Conservation (phyloP, 2,113 vertebrate species). For the Hymenochirus boettgeri region DNA sequence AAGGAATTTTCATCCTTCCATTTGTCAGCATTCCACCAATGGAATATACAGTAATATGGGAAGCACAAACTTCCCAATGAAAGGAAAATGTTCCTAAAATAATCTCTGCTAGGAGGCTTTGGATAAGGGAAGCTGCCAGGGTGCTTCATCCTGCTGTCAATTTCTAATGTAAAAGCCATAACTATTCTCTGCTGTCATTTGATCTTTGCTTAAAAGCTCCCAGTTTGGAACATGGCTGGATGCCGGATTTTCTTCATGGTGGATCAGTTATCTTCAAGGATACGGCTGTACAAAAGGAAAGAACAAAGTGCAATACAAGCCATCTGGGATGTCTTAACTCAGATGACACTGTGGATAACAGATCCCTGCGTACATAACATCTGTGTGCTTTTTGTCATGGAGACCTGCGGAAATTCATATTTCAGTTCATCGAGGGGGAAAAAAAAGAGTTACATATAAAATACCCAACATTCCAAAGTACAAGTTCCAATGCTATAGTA, state of each 20-base stretch:
- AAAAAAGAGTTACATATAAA: too few relatives aligned
- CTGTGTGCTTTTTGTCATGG: neutral
- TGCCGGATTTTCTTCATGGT: slow-evolving; percentile 46
- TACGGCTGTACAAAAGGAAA: slow-evolving; percentile 47
- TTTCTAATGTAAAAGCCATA: slow-evolving; percentile 43
- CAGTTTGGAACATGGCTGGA: slow-evolving; percentile 40
- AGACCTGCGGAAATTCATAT: neutral
- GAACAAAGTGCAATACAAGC: slow-evolving; percentile 45
- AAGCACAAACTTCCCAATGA: too few relatives aligned
- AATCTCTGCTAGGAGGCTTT: slow-evolving; percentile 43
- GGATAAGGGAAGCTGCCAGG: slow-evolving; percentile 46
- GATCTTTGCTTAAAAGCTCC: slow-evolving; percentile 47
- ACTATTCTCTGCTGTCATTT: slow-evolving; percentile 34
- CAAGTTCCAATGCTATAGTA: too few relatives aligned
- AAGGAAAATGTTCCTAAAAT: too few relatives aligned
- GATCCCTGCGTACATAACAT: slow-evolving; percentile 6
- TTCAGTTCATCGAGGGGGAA: too few relatives aligned
- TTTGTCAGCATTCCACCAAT: too few relatives aligned
- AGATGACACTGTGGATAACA: slow-evolving; percentile 43
- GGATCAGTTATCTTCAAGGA: slow-evolving; percentile 52
- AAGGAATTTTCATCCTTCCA: too few relatives aligned
- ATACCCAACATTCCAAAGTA: too few relatives aligned
- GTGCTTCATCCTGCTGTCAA: slow-evolving; percentile 34
- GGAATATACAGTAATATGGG: too few relatives aligned
- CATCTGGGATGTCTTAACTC: slow-evolving; percentile 34